Conservation (phyloP, 2,888 invertebrate species). For the Nephrotoma guestfalica region DNA sequence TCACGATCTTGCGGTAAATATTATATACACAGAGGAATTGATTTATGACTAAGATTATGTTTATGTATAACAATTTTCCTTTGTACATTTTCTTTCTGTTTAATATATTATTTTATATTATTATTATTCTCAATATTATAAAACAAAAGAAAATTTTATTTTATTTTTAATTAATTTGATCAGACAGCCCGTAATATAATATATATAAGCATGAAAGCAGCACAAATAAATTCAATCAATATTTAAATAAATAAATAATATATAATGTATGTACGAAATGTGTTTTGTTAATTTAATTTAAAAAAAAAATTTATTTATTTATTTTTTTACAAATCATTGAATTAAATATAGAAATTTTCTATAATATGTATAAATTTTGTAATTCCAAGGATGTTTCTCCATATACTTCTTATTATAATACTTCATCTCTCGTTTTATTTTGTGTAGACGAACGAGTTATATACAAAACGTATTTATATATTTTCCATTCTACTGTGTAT, state of each 20-base stretch:
- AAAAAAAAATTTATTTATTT: not conserved
- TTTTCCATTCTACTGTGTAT: not conserved
- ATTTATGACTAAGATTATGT: not conserved
- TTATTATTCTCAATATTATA: not conserved
- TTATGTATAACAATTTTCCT: not conserved
- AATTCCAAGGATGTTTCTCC: not conserved
- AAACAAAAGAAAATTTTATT: not conserved
- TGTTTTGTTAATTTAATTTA: not conserved
- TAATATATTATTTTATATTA: too few species aligned
- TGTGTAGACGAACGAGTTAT: not conserved
- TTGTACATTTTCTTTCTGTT: not conserved
- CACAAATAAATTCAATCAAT: not conserved
- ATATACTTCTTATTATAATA: not conserved
- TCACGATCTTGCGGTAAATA: not conserved
- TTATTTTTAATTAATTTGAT: not conserved
- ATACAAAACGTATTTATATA: not conserved
- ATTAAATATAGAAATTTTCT: not conserved
- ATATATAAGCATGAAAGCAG: not conserved
- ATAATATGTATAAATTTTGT: not conserved
- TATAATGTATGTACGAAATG: not conserved
- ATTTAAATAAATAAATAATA: not conserved
- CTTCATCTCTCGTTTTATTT: not conserved
- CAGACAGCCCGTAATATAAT: not conserved
- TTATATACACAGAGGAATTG: not conserved
- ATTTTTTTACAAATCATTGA: not conserved